A percentile compares a stretch with the other conserved stretches of the same genome.
These are phyloP conservation scores for Holotrichia oblita DNA, from an alignment of 1,140 invertebrate genomes.

Conservation along the genomic window DNA sequence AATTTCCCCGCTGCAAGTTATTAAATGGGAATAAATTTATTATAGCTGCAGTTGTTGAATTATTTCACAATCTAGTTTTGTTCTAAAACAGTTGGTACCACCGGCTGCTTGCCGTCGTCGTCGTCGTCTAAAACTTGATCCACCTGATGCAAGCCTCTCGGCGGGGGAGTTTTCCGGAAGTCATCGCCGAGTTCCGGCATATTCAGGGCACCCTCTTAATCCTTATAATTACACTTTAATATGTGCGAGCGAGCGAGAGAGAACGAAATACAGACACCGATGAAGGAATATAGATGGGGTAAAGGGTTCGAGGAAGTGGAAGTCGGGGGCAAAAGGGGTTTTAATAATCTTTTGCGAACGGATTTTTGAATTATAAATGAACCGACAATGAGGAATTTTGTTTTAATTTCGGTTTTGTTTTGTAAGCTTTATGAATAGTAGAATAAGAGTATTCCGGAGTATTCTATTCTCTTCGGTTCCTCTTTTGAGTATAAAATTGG, in stretches of 20 bases:
- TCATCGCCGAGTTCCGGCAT: constrained; percentile 29
- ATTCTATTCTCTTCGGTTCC: constrained; percentile 29
- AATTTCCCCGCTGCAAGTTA: neutral
- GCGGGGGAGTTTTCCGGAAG: constrained; percentile 29
- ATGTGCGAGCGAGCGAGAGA: neutral
- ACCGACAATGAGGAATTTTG: constrained; percentile 33
- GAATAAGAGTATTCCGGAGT: neutral
- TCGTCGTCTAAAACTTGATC: constrained; percentile 15
- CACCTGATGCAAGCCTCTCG: constrained; percentile 21
- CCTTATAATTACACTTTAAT: constrained; percentile 33
- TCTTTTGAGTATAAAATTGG: constrained; percentile 30
- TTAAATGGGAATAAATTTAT: constrained; percentile 9
- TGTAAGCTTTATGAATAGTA: constrained; percentile 30
- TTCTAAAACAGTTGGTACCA: neutral
- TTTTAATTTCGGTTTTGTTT: constrained; percentile 37
- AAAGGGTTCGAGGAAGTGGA: too few relatives aligned
- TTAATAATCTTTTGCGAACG: constrained; percentile 31
- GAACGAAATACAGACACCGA: neutral
- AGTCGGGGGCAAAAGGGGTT: constrained; percentile 14
- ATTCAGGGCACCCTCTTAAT: constrained; percentile 16
- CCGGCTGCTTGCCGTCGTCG: constrained; percentile 11
- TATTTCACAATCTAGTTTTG: constrained; percentile 22
- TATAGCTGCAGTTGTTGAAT: constrained; percentile 35
- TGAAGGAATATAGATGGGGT: too few relatives aligned
- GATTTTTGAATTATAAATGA: constrained; percentile 35